phyloP scores from a whole-genome alignment of 1,140 invertebrate species.

The Drosophila arizonae region DNA sequence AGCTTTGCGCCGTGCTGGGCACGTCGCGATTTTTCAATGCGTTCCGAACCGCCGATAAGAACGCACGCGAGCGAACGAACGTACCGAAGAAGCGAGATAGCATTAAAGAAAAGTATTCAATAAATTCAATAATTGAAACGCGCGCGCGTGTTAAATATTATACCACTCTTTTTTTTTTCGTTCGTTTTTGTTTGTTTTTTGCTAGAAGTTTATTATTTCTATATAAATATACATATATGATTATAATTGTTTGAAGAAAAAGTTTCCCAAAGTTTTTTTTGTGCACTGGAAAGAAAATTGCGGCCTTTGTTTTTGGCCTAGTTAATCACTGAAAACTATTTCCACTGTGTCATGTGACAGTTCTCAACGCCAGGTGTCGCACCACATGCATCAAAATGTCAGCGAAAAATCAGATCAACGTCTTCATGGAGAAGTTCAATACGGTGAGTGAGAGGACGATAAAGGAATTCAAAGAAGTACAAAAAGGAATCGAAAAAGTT shows the following conservation, averaged over 20 bases:
- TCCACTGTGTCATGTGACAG: slow-evolving; percentile 38
- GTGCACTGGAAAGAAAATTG: background rate
- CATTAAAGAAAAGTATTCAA: slow-evolving; percentile 14
- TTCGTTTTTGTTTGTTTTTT: background rate
- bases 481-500: background rate
- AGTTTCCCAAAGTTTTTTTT: background rate
- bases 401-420: slow-evolving; percentile 81
- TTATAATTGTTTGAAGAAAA: background rate
- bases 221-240: slow-evolving; percentile 1
- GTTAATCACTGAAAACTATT: slow-evolving; percentile 8
- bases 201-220: background rate
- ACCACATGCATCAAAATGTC: slow-evolving; percentile 54
- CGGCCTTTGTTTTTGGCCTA: slow-evolving; percentile 1
- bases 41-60: slow-evolving; percentile 75
- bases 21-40: slow-evolving; percentile 74
- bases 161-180: slow-evolving; percentile 5
- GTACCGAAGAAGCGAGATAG: background rate
- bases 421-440: slow-evolving; percentile 82
- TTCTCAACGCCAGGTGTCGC: slow-evolving; percentile 33
- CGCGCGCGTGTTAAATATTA: slow-evolving; percentile 22
- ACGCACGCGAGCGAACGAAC: slow-evolving; percentile 56
- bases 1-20: slow-evolving; percentile 44
- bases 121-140: slow-evolving; percentile 6
- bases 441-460: slow-evolving; percentile 70
- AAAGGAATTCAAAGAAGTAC: slow-evolving; percentile 6